phyloP scores from a whole-genome alignment of 92 coral and sea anemone species.

The Virgularia gustaviana region DNA sequence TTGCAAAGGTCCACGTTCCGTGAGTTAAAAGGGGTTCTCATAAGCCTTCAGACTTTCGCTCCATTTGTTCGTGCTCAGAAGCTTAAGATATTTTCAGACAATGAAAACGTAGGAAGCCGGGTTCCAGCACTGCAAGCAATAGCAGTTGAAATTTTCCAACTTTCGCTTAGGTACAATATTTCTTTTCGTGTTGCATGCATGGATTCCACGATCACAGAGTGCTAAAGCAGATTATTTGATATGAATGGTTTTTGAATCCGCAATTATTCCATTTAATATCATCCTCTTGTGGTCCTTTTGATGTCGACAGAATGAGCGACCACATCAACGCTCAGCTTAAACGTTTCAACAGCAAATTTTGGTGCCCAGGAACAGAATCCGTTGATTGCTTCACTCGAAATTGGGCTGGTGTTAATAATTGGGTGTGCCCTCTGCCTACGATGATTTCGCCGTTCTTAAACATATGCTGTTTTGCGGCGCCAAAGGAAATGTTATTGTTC shows the following conservation, averaged over 20 bases:
- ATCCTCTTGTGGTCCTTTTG: slow-evolving; percentile 48
- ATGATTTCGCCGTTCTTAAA: slow-evolving; percentile 38
- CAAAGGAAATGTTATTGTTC: slow-evolving; percentile 41
- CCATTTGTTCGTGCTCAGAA: slow-evolving; percentile 3
- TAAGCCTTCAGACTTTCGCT: neutral
- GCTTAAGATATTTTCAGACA: slow-evolving; percentile 43
- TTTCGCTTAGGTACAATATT: slow-evolving; percentile 25
- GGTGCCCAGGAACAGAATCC: slow-evolving; percentile 48
- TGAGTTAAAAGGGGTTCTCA: neutral
- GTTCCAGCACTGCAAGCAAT: slow-evolving; percentile 37
- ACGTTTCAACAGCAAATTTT: slow-evolving; percentile 46
- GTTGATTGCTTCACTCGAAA: slow-evolving; percentile 56
- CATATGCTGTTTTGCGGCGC: slow-evolving; percentile 52
- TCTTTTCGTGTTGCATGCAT: slow-evolving; percentile 51
- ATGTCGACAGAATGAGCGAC: slow-evolving; percentile 44
- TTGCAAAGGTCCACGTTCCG: neutral
- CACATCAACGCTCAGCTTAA: slow-evolving; percentile 39
- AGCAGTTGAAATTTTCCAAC: slow-evolving; percentile 28
- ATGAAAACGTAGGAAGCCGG: slow-evolving; percentile 44
- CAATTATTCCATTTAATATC: slow-evolving; percentile 25
- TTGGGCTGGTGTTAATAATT: slow-evolving; percentile 42
- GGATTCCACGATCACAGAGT: slow-evolving; percentile 49
- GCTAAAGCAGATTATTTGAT: slow-evolving; percentile 48
- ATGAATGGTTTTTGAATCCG: slow-evolving; percentile 52
- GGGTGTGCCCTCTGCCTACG: slow-evolving; percentile 56